Evolutionary conservation across 2,888 invertebrate species (phyloP), one percentile per base, ranked within the genome.

Genomic region (Conistra vaccinii): DNA sequence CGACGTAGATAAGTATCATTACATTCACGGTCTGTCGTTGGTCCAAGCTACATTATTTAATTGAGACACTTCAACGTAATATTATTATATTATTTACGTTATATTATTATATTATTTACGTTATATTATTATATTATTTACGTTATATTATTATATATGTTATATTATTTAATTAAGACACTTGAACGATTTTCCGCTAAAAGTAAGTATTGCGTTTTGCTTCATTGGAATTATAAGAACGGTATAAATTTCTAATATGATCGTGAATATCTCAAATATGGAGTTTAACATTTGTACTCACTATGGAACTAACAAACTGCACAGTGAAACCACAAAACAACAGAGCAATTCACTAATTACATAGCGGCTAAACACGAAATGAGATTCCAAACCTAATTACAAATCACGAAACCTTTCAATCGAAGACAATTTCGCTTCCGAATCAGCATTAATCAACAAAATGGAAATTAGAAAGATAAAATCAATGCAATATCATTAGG

Each of bases 401-500:
- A 75, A 80, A 83, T 78, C 76, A 75, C 76, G 70, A 81, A 84
- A 80, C 86, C 70, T 83, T 86, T 76, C 69, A 84, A 83, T 81
- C 80, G 76, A 82, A 88, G 86, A 87, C 78, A 78, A 83, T 86
- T 86, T 81, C 73, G 70, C 75, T 85, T 53, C 65, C 69, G 80
- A 80, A 78, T 80, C 61, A 72, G 82, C 74, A 85, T 87, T 88
- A 86, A 87, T 87, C 80, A 85, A 76, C 81, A 84, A 80, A 86
- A 89, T 89, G 87, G 70, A 89, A 89, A 90, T 89, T 82, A 88
- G 72, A 78, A 78, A 82, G 88, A 89, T 90, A 88, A 83, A 88
- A 91, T 90, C 89, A 89, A 86, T 91, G 87, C 86, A 87, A 89
- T 89, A 89, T 88, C 87, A 90, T 91, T 89, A 81, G 73, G 57